Conservation (phyloP, 1,140 invertebrate species). For the Drosophila equinoxialis region DNA sequence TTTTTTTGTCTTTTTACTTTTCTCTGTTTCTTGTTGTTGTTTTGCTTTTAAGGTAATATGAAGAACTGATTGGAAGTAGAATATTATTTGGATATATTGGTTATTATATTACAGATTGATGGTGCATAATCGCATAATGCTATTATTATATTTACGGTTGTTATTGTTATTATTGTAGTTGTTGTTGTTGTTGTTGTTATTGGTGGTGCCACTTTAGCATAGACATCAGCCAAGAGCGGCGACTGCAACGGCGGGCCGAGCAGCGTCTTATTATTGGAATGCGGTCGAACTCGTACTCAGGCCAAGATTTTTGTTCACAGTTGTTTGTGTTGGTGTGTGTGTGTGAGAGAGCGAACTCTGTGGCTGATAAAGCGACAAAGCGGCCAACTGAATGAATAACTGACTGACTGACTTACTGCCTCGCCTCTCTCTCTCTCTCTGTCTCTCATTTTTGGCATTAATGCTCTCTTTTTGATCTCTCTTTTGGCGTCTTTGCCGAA, state of each 20-base stretch:
- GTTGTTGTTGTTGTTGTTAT: conserved; percentile 20
- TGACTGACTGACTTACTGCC: conserved; percentile 30
- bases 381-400: conserved; percentile 50
- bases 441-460: background rate
- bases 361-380: conserved; percentile 17
- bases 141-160: conserved; percentile 31
- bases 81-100: background rate
- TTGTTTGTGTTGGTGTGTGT: conserved; percentile 15
- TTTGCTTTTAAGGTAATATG: background rate
- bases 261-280: conserved; percentile 76
- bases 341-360: conserved; percentile 27
- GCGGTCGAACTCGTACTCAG: conserved; percentile 74
- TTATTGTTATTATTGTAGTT: conserved; percentile 11
- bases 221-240: conserved; percentile 14
- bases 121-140: conserved; percentile 40
- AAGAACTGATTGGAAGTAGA: background rate
- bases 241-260: conserved; percentile 51
- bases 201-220: conserved; percentile 23
- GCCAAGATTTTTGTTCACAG: conserved; percentile 57
- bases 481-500: conserved; percentile 14
- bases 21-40: too few species aligned
- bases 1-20: background rate
- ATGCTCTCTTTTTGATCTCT: background rate
- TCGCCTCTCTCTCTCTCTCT: background rate
- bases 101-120: conserved; percentile 46